Percentiles rank a stretch among this genome's conserved stretches.
Conservation (phyloP, 2,888 invertebrate genomes). For the Coelogynopora nodosa region DNA sequence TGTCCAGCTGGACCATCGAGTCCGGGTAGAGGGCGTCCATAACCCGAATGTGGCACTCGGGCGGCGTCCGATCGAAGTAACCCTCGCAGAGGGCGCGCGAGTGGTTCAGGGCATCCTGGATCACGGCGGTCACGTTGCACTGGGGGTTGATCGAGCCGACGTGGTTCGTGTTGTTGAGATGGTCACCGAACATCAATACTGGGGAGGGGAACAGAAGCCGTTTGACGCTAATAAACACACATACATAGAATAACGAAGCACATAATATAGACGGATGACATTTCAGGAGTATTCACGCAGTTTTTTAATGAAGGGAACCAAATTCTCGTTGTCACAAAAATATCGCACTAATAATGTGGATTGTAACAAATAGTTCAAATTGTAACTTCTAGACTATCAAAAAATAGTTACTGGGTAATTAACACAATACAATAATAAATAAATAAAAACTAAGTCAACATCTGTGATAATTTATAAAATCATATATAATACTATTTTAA, state of each 20-base stretch:
- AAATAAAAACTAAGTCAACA: too few relatives aligned
- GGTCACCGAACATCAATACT: constrained; percentile 63
- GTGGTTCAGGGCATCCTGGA: constrained; percentile 72
- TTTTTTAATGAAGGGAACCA: too few relatives aligned
- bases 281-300: too few relatives aligned
- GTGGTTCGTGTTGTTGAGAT: constrained; percentile 66
- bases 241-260: not conserved
- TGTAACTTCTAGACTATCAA: too few relatives aligned
- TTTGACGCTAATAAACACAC: constrained; percentile 56
- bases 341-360: too few relatives aligned
- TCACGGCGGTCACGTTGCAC: constrained; percentile 85
- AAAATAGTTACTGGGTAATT: too few relatives aligned
- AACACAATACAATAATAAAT: too few relatives aligned
- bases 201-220: constrained; percentile 63
- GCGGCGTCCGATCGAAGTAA: not conserved
- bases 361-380: too few relatives aligned
- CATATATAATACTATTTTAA: too few relatives aligned
- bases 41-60: not conserved
- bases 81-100: not conserved
- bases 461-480: too few relatives aligned
- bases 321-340: too few relatives aligned
- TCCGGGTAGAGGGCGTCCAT: not conserved
- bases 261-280: not conserved
- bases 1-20: not conserved
- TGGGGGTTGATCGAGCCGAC: constrained; percentile 94